These are phyloP conservation scores for Eucera pruinosa DNA, from an alignment of 2,888 invertebrate species.

Conservation along the genomic window DNA sequence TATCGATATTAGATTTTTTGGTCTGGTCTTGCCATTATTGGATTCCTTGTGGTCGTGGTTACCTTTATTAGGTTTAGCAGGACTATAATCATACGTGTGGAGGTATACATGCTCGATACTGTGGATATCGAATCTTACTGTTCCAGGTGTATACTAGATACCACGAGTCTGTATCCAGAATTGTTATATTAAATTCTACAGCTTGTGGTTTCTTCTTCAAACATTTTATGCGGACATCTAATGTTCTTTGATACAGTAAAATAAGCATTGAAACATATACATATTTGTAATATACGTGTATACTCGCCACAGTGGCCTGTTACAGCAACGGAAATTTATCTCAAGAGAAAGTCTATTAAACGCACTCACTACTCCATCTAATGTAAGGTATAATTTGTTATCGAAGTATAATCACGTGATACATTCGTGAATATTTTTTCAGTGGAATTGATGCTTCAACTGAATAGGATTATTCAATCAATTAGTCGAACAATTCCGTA, in stretches of 20 bases:
- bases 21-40: slow-evolving; percentile 15
- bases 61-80: slow-evolving; percentile 17
- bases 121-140: background rate
- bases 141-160: slow-evolving; percentile 7
- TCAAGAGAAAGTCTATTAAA: background rate
- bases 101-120: background rate
- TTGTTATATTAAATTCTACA: background rate
- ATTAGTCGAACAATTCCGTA: background rate
- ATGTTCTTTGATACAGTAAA: background rate
- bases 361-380: background rate
- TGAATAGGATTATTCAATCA: background rate
- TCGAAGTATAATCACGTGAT: background rate
- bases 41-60: slow-evolving; percentile 3
- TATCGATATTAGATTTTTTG: slow-evolving; percentile 7
- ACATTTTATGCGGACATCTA: too few species aligned
- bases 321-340: background rate
- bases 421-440: background rate
- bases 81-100: slow-evolving; percentile 2
- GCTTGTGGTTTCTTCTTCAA: background rate
- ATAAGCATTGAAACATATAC: background rate
- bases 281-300: background rate
- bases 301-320: background rate
- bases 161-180: background rate
- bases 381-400: background rate
- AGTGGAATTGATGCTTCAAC: background rate